phyloP scores from a whole-genome alignment of 2,797 vertebrate species.

The Catamblyrhynchus diadema region DNA sequence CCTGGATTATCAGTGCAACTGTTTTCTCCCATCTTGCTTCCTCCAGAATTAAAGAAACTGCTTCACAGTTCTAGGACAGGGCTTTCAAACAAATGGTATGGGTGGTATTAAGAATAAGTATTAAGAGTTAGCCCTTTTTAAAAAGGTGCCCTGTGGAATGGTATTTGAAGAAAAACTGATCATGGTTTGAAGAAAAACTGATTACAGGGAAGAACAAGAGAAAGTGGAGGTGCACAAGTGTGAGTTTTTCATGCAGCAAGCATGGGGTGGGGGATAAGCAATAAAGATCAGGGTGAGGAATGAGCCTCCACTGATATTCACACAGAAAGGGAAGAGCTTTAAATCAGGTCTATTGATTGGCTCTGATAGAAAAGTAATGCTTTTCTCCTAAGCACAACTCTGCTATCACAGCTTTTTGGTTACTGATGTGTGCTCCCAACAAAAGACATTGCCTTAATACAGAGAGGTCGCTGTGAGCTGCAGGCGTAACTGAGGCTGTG shows the following conservation, averaged over 20 bases:
- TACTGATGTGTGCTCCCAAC: neutral
- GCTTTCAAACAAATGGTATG: neutral
- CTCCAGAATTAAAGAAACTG: neutral
- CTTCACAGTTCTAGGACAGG: neutral
- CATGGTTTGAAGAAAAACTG: neutral
- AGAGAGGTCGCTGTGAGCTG: neutral
- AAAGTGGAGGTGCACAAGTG: neutral
- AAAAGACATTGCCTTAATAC: neutral
- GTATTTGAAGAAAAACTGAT: neutral
- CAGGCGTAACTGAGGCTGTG: neutral
- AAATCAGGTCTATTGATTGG: neutral
- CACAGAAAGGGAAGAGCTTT: neutral
- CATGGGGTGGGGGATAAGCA: neutral
- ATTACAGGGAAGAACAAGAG: accelerated
- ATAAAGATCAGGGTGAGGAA: neutral
- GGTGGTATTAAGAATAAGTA: neutral
- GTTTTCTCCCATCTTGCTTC: neutral
- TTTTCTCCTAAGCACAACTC: neutral
- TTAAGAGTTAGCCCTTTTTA: neutral
- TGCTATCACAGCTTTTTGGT: neutral
- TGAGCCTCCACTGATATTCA: neutral
- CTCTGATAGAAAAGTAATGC: neutral
- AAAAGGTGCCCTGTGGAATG: neutral
- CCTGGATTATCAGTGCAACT: neutral
- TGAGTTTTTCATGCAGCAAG: neutral